A percentile compares a stretch with the other conserved stretches of the same genome.
These are phyloP conservation scores for Drosophila macrospina DNA, from an alignment of 2,888 invertebrate genomes.

Conservation along the genomic window DNA sequence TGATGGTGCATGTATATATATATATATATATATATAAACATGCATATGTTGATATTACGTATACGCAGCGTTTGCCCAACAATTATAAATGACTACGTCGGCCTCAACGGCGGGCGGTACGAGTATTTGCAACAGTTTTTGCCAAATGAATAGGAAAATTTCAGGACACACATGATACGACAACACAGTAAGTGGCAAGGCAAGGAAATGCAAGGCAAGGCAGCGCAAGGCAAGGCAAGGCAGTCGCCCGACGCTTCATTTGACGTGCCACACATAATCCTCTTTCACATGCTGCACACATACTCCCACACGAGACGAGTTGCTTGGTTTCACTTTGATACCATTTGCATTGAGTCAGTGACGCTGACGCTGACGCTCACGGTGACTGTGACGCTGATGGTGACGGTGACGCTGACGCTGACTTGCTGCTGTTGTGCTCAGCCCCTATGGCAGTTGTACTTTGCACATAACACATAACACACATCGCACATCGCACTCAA, in stretches of 20 bases:
- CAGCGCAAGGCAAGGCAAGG: background rate
- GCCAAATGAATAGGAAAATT: slow-evolving; percentile 72
- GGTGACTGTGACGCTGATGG: slow-evolving; percentile 1
- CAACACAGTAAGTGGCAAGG: slow-evolving; percentile 40
- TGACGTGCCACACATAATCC: slow-evolving; percentile 53
- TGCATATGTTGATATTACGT: slow-evolving; percentile 43
- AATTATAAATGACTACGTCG: slow-evolving; percentile 67
- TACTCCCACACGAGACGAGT: slow-evolving; percentile 6
- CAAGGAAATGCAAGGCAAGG: background rate
- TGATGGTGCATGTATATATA: background rate
- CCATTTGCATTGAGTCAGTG: slow-evolving; percentile 50
- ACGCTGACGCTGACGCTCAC: slow-evolving; percentile 23
- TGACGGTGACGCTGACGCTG: slow-evolving; percentile 3
- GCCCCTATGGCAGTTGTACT: slow-evolving; percentile 41
- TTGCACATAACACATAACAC: background rate
- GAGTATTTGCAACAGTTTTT: slow-evolving; percentile 42
- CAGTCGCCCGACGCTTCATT: slow-evolving; percentile 42
- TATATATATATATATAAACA: background rate
- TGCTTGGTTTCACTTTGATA: slow-evolving; percentile 43
- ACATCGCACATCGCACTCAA: slow-evolving; percentile 21
- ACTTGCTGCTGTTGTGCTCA: slow-evolving; percentile 28
- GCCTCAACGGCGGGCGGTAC: slow-evolving; percentile 12
- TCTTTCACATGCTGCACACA: slow-evolving; percentile 28
- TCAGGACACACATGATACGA: slow-evolving; percentile 31
- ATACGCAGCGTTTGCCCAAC: slow-evolving; percentile 52